Evolutionary conservation across 2,888 invertebrate genomes (phyloP).

Genomic region (Acrocyrtus sp.): DNA sequence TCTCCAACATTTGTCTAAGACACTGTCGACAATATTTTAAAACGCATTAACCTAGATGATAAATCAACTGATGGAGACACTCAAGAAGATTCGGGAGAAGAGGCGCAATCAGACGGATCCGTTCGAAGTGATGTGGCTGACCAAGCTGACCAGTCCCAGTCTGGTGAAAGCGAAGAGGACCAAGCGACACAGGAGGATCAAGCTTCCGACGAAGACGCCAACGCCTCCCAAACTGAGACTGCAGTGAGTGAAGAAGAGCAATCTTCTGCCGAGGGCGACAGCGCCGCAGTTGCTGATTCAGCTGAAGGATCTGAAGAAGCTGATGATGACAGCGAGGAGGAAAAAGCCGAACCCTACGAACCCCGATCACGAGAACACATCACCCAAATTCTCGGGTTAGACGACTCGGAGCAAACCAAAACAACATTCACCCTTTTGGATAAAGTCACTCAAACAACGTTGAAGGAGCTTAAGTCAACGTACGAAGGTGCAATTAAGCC

Average conservation of each 20-base stretch:
- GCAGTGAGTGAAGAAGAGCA: slow-evolving; percentile 56
- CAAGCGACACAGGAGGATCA: slow-evolving; percentile 62
- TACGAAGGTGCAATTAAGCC: slow-evolving; percentile 91
- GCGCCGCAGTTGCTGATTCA: slow-evolving; percentile 31
- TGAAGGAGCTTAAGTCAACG: slow-evolving; percentile 84
- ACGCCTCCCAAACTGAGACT: slow-evolving; percentile 45
- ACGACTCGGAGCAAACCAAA: slow-evolving; percentile 75
- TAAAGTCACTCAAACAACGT: slow-evolving; percentile 79
- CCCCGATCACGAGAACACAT: slow-evolving; percentile 83
- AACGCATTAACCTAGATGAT: slow-evolving; percentile 64
- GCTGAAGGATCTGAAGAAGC: slow-evolving; percentile 46
- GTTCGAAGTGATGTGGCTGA: slow-evolving; percentile 61
- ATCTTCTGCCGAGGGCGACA: slow-evolving; percentile 40
- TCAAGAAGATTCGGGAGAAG: slow-evolving; percentile 59
- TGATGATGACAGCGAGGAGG: slow-evolving; percentile 60
- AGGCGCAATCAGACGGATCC: slow-evolving; percentile 61
- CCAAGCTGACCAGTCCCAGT: slow-evolving; percentile 61
- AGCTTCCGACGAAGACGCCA: slow-evolving; percentile 58
- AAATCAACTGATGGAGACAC: slow-evolving; percentile 62
- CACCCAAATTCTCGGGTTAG: slow-evolving; percentile 80
- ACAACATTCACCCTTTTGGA: slow-evolving; percentile 77
- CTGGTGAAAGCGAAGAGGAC: slow-evolving; percentile 61
- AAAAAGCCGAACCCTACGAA: slow-evolving; percentile 69
- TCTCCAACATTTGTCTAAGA: too few species aligned
- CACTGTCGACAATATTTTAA: too few species aligned